phyloP scores from a whole-genome alignment of 2,113 vertebrate species.

The Cyphomyrus plagiostoma region DNA sequence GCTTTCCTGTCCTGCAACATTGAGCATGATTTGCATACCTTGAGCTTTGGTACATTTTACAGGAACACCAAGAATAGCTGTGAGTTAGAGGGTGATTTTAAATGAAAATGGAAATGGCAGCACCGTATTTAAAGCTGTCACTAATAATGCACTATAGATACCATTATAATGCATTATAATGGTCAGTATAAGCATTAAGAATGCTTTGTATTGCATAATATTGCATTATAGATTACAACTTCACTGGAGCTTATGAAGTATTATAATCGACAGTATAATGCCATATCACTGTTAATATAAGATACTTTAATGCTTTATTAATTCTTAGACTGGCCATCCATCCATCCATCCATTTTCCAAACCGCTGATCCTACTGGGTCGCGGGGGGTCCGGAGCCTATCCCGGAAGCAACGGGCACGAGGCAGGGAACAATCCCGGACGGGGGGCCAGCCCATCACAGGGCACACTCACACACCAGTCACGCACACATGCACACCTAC shows the following conservation, averaged over 20 bases:
- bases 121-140: neutral
- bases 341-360: too few species aligned
- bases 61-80: neutral
- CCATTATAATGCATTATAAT: neutral
- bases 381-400: too few species aligned
- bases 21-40: neutral
- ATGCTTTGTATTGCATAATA: neutral
- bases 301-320: neutral
- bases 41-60: neutral
- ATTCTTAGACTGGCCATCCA: neutral
- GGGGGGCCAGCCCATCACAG: too few species aligned
- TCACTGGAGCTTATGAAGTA: neutral
- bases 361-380: too few species aligned
- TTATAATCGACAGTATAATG: neutral
- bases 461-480: too few species aligned
- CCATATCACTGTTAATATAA: neutral
- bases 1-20: neutral
- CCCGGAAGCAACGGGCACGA: too few species aligned
- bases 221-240: neutral
- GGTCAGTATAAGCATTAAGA: neutral
- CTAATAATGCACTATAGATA: neutral
- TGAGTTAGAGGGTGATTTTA: neutral
- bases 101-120: neutral
- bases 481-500: too few species aligned
- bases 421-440: too few species aligned